A percentile compares a stretch with the other conserved stretches of the same genome.
Conservation (phyloP, 1,140 invertebrate species). For the Heliconius hermathena region DNA sequence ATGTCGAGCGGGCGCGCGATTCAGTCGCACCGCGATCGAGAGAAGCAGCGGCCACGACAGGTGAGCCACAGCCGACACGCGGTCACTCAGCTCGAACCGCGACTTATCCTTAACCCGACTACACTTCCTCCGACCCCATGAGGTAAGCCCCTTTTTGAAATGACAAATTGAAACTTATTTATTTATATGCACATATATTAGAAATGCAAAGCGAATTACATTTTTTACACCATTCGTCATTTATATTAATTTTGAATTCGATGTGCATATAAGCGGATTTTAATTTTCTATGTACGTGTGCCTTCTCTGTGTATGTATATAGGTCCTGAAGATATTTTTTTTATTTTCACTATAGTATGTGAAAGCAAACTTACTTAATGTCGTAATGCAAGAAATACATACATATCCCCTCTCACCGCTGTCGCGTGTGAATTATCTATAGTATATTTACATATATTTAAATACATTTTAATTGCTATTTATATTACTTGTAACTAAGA, state of each 20-base stretch:
- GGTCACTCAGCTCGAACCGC: conserved; percentile 25
- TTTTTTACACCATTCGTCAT: conserved; percentile 11
- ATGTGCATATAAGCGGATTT: conserved; percentile 12
- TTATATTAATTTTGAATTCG: conserved; percentile 23
- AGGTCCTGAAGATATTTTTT: not conserved
- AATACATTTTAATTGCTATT: not conserved
- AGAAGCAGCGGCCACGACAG: conserved; percentile 46
- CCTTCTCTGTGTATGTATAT: not conserved
- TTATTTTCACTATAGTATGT: conserved; percentile 27
- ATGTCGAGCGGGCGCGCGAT: conserved; percentile 58
- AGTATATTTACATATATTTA: not conserved
- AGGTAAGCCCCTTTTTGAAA: conserved; percentile 52
- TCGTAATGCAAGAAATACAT: conserved; percentile 34
- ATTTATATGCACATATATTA: not conserved
- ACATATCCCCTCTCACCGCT: conserved; percentile 16
- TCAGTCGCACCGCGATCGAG: conserved; percentile 66
- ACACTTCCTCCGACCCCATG: conserved; percentile 53
- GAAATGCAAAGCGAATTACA: conserved; percentile 35
- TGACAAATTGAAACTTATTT: not conserved
- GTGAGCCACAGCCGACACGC: conserved; percentile 26
- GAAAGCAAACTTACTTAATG: conserved; percentile 33
- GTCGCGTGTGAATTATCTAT: conserved; percentile 4
- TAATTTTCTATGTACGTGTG: not conserved
- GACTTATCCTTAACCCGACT: conserved; percentile 23
- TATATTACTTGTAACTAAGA: not conserved